These are phyloP conservation scores for Carterocephalus palaemon DNA, from an alignment of 2,888 invertebrate species.

Conservation along the genomic window DNA sequence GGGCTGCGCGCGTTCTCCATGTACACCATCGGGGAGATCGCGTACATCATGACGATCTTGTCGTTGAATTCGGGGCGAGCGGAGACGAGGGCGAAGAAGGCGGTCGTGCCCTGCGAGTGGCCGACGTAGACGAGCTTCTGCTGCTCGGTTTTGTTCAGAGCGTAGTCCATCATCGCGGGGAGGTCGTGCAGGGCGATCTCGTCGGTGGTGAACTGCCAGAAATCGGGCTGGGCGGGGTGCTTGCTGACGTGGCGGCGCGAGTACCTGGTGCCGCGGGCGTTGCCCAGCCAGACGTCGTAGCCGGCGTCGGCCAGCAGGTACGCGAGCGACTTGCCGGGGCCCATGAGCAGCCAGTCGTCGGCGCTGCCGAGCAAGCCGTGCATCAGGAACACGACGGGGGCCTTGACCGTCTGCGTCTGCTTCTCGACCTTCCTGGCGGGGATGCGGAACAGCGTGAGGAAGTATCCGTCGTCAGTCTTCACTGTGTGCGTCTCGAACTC, in stretches of 20 bases:
- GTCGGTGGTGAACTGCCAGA: conserved; percentile 69
- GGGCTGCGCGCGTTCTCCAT: conserved; percentile 66
- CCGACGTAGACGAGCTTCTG: conserved; percentile 63
- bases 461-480: conserved; percentile 66
- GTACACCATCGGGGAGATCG: conserved; percentile 67
- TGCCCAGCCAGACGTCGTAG: conserved; percentile 71
- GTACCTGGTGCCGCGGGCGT: conserved; percentile 66
- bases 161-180: conserved; percentile 68
- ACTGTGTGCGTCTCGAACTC: conserved; percentile 58
- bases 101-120: conserved; percentile 56
- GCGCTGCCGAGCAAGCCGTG: conserved; percentile 84
- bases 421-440: conserved; percentile 44
- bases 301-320: conserved; percentile 61
- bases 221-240: conserved; percentile 54
- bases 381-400: conserved; percentile 75
- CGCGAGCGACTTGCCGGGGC: conserved; percentile 73
- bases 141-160: conserved; percentile 49
- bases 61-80: conserved; percentile 58
- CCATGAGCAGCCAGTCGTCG: conserved; percentile 83
- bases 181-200: conserved; percentile 66
- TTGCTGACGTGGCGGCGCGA: conserved; percentile 58
- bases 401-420: conserved; percentile 38
- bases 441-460: conserved; percentile 64
- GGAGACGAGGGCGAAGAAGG: conserved; percentile 58
- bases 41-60: conserved; percentile 62